phyloP scores from a whole-genome alignment of 2,113 vertebrate species.

The Hyaena hyaena region DNA sequence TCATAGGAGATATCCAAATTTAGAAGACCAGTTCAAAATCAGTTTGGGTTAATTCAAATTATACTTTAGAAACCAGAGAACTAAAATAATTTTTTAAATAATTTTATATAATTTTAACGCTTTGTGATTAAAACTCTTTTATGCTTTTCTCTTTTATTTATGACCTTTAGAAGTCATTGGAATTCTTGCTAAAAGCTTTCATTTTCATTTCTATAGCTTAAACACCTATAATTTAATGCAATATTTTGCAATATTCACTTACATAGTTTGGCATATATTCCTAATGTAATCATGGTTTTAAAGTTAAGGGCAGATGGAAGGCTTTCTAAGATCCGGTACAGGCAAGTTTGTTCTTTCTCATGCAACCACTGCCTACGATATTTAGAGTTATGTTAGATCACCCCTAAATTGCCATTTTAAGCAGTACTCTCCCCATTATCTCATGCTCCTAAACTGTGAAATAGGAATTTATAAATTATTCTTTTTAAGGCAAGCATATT shows the following conservation, averaged over 20 bases:
- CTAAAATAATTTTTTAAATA: not conserved
- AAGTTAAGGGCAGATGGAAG: not conserved
- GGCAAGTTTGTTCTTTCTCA: not conserved
- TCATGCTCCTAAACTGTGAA: not conserved
- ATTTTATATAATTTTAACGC: not conserved
- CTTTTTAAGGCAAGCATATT: slow-evolving; percentile 1
- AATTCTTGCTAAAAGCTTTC: slow-evolving; percentile 45
- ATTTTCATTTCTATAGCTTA: slow-evolving; percentile 46
- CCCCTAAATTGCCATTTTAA: not conserved
- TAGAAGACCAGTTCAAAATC: not conserved
- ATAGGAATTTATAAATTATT: not conserved
- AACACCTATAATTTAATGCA: not conserved
- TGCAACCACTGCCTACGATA: not conserved
- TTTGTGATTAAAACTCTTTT: slow-evolving; percentile 4
- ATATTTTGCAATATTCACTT: slow-evolving; percentile 38
- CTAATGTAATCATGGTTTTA: not conserved
- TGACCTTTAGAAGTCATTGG: not conserved
- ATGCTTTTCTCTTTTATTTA: not conserved
- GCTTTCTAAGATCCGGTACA: not conserved
- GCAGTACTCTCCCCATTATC: not conserved
- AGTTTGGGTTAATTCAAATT: slow-evolving; percentile 40
- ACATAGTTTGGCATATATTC: not conserved
- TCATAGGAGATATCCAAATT: not conserved
- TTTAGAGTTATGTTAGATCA: not conserved
- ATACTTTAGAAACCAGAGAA: slow-evolving; percentile 27